Evolutionary conservation across 2,113 vertebrate species (phyloP), one percentile per base, ranked within the genome.

Genomic region (Lasiurus borealis): DNA sequence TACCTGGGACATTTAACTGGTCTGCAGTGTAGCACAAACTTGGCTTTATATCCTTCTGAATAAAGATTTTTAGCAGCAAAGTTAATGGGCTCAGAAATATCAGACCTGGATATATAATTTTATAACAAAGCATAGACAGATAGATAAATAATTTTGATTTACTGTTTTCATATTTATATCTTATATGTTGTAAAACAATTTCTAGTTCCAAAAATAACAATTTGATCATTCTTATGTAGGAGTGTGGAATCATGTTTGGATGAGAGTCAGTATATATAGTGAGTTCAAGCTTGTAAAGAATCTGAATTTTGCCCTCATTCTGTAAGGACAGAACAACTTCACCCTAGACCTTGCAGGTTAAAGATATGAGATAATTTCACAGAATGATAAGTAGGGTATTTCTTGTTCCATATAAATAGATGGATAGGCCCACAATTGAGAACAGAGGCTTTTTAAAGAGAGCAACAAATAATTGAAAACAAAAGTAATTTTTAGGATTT

Each of bases 111-210:
- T 57, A 3, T 83, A 18, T 85, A 64, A 66, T 92, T 90, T 80
- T 14, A 62, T 48, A 80, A 50, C 52, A 57, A 77, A 90, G 5
- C 1, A 31, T 9, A 59, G 5, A 29, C 5, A 81, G 34, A 81
- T 2, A 62, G 59, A 19, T 78, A 95, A 87, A 76, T 85, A 52
- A 50, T 92, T 95, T 85, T 89, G 12, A 90, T 76, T 36, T 62
- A 12, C 12, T 95, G 1, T 57, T 52, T 90, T 69, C 44, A 83
- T 85, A 66, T 57, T 90, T 77, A 62, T n/a, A 29, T 46, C 18
- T 73, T 85, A 90, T 8, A 83, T 80, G 13, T 78, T 14, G n/a
- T 40, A 14, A 71, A 50, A 57, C 50, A 48, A 66, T 44, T 85
- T 80, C 40, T 72, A 18, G 18, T 77, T 69, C 44, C 57, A 96